phyloP scores from a whole-genome alignment of 2,888 invertebrate genomes.

The Drosophila nigritarsus region DNA sequence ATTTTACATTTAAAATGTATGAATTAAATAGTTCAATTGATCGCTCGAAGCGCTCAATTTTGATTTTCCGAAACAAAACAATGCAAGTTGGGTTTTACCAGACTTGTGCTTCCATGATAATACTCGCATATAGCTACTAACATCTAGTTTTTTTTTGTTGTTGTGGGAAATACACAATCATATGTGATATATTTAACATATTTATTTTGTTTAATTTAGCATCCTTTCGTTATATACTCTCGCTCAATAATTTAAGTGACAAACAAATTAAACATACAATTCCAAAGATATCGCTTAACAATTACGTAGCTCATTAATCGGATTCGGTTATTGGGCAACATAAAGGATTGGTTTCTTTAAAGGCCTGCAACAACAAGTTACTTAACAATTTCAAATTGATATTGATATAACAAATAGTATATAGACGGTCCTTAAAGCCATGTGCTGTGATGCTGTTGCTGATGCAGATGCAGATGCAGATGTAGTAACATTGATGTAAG shows the following conservation, averaged over 20 bases:
- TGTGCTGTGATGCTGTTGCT: slow-evolving; percentile 39
- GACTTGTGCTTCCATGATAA: slow-evolving; percentile 44
- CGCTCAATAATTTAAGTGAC: slow-evolving; percentile 47
- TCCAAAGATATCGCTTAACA: slow-evolving; percentile 25
- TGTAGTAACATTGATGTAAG: slow-evolving; percentile 67
- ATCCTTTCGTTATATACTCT: slow-evolving; percentile 52
- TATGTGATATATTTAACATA: slow-evolving; percentile 49
- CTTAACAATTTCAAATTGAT: slow-evolving; percentile 52
- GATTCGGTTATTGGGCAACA: slow-evolving; percentile 18
- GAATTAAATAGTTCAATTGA: slow-evolving; percentile 45
- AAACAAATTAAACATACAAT: slow-evolving; percentile 35
- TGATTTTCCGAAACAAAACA: slow-evolving; percentile 34
- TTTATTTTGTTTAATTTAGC: slow-evolving; percentile 36
- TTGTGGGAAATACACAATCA: slow-evolving; percentile 45
- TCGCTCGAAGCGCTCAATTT: slow-evolving; percentile 39
- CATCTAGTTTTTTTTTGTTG: slow-evolving; percentile 27
- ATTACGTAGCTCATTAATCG: slow-evolving; percentile 34
- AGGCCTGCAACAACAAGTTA: slow-evolving; percentile 5
- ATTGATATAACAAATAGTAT: slow-evolving; percentile 52
- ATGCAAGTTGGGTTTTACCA: slow-evolving; percentile 27
- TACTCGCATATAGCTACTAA: slow-evolving; percentile 48
- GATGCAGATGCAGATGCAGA: slow-evolving; percentile 40
- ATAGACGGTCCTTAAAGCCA: slow-evolving; percentile 40
- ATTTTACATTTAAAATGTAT: slow-evolving; percentile 75
- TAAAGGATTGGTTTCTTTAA: slow-evolving; percentile 13